These are phyloP conservation scores for Alectura lathami DNA, from an alignment of 2,113 vertebrate genomes.

Conservation along the genomic window DNA sequence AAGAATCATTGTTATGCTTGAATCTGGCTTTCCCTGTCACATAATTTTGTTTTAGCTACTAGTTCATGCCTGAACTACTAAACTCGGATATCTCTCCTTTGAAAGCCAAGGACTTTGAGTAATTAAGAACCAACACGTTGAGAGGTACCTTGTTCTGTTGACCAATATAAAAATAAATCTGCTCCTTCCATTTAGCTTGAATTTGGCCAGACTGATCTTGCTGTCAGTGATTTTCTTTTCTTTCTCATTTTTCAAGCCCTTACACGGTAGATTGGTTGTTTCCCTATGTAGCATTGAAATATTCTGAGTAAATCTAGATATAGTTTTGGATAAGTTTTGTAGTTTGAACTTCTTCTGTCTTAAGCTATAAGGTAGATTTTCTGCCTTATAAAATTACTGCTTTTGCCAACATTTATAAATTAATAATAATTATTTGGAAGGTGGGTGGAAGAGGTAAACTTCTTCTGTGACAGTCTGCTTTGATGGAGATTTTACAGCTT, in stretches of 20 bases:
- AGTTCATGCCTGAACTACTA: not conserved
- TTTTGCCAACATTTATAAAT: not conserved
- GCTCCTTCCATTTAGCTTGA: not conserved
- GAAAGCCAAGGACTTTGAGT: not conserved
- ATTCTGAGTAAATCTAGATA: not conserved
- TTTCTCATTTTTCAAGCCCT: not conserved
- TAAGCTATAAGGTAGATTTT: not conserved
- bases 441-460: not conserved
- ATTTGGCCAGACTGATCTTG: not conserved
- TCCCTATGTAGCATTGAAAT: not conserved
- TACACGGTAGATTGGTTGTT: not conserved
- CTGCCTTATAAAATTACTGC: not conserved
- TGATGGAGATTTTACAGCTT: not conserved
- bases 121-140: not conserved
- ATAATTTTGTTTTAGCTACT: not conserved
- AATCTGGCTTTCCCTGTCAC: not conserved
- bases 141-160: fast-evolving
- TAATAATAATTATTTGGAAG: not conserved
- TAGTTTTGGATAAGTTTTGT: not conserved
- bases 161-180: not conserved
- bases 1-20: not conserved
- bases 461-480: not conserved
- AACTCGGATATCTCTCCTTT: not conserved
- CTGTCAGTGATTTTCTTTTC: not conserved
- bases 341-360: not conserved